phyloP scores from a whole-genome alignment of 2,888 invertebrate genomes.

The Lycocerus yunnanus region DNA sequence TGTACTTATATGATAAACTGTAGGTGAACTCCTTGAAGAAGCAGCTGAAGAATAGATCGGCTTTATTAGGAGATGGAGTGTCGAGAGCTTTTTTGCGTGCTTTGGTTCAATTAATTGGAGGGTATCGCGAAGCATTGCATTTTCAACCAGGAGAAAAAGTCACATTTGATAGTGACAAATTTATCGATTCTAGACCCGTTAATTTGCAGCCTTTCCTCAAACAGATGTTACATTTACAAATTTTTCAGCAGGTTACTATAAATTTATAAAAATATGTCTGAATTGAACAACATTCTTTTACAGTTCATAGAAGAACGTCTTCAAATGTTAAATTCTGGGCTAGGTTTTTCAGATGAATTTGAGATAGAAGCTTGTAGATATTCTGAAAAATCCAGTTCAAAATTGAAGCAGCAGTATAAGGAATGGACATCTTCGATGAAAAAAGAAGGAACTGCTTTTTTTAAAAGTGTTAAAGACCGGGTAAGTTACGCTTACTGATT shows the following conservation, averaged over 20 bases:
- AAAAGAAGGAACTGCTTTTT: constrained; percentile 81
- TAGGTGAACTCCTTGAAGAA: constrained; percentile 76
- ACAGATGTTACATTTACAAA: constrained; percentile 91
- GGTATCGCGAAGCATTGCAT: constrained; percentile 89
- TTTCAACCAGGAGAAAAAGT: constrained; percentile 74
- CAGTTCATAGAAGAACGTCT: constrained; percentile 95
- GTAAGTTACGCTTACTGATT: constrained; percentile 55
- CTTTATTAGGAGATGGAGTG: constrained; percentile 86
- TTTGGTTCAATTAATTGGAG: constrained; percentile 91
- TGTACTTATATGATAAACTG: not conserved
- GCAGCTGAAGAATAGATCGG: constrained; percentile 75
- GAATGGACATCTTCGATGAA: constrained; percentile 82
- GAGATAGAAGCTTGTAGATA: constrained; percentile 84
- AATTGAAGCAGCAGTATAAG: constrained; percentile 71
- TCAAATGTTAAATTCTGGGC: constrained; percentile 89
- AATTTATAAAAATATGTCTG: not conserved
- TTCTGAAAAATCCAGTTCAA: constrained; percentile 67
- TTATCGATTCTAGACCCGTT: constrained; percentile 82
- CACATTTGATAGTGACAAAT: constrained; percentile 85
- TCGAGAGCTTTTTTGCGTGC: constrained; percentile 91
- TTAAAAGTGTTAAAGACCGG: constrained; percentile 88
- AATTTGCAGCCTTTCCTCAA: constrained; percentile 87
- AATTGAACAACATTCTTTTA: constrained; percentile 38
- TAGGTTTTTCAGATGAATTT: constrained; percentile 93
- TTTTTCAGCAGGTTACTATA: constrained; percentile 84